Conservation (phyloP, 2,888 invertebrate genomes). For the Carpatolechia fugitivella region DNA sequence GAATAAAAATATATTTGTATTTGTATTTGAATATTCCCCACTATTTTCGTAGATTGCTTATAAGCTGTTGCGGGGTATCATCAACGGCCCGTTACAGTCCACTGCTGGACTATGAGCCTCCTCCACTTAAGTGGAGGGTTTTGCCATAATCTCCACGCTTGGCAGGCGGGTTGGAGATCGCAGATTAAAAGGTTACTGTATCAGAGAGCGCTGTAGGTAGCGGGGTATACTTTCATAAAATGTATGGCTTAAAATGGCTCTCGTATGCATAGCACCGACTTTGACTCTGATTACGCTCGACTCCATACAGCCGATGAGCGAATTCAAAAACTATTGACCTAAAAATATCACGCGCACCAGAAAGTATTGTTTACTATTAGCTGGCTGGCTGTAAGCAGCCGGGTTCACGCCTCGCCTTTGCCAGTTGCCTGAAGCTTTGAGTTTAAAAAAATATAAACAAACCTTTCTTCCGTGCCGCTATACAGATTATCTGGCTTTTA, state of each 20-base stretch:
- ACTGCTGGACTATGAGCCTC: too few relatives aligned
- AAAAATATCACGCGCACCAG: conserved; percentile 55
- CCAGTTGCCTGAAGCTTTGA: conserved; percentile 12
- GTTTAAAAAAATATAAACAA: conserved; percentile 11
- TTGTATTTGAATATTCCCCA: too few relatives aligned
- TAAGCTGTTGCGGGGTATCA: too few relatives aligned
- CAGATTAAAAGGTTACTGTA: too few relatives aligned
- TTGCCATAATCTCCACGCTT: too few relatives aligned
- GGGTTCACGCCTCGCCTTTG: conserved; percentile 31
- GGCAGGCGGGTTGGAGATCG: too few relatives aligned
- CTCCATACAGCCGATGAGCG: conserved; percentile 47
- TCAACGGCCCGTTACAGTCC: too few relatives aligned
- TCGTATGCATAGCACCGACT: conserved; percentile 33
- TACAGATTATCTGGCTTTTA: not conserved
- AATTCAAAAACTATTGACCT: conserved; percentile 69
- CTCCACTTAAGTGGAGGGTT: too few relatives aligned
- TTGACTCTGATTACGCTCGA: conserved; percentile 31
- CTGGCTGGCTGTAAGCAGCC: conserved; percentile 11
- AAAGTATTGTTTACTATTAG: conserved; percentile 61
- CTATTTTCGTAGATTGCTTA: too few relatives aligned
- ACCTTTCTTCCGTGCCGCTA: not conserved
- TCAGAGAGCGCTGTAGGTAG: too few relatives aligned
- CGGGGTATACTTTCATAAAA: too few relatives aligned
- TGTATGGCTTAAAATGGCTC: not conserved
- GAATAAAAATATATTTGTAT: too few relatives aligned